Conservation (phyloP, 2,113 vertebrate genomes). For the Peromyscus maniculatus region DNA sequence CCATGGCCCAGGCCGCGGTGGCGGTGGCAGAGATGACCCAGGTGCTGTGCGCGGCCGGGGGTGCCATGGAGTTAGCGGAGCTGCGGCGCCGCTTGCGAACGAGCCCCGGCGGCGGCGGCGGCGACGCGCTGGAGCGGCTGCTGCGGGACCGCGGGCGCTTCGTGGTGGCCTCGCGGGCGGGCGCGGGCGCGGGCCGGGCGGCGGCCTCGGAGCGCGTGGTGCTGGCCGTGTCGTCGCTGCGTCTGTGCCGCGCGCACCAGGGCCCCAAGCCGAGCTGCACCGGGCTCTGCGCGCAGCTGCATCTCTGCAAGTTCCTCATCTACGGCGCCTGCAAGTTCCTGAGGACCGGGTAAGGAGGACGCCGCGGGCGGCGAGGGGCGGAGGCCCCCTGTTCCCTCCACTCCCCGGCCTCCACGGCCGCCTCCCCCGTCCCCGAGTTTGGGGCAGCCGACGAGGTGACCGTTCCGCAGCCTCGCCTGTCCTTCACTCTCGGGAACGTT, state of each 20-base stretch:
- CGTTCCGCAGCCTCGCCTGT: not conserved
- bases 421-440: rapidly evolving
- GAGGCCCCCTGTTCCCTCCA: not conserved
- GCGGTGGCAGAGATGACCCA: not conserved
- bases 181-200: not conserved
- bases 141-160: constrained; percentile 78
- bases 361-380: not conserved
- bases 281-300: constrained; percentile 83
- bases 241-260: constrained; percentile 83
- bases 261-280: constrained; percentile 66
- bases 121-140: constrained; percentile 61
- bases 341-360: constrained; percentile 81
- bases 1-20: not conserved
- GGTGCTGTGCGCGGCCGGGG: constrained; percentile 84
- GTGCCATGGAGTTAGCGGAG: constrained; percentile 81
- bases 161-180: constrained; percentile 68
- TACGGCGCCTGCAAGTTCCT: constrained; percentile 85
- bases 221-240: constrained; percentile 81
- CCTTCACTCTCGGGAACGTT: not conserved
- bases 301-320: constrained; percentile 87
- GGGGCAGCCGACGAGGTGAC: rapidly evolving
- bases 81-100: constrained; percentile 72
- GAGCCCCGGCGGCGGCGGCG: not conserved
- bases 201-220: constrained; percentile 68
- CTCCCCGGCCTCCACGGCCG: no score